These are phyloP conservation scores for Eidolon dupreanum DNA, from an alignment of 2,797 vertebrate species.

Conservation along the genomic window DNA sequence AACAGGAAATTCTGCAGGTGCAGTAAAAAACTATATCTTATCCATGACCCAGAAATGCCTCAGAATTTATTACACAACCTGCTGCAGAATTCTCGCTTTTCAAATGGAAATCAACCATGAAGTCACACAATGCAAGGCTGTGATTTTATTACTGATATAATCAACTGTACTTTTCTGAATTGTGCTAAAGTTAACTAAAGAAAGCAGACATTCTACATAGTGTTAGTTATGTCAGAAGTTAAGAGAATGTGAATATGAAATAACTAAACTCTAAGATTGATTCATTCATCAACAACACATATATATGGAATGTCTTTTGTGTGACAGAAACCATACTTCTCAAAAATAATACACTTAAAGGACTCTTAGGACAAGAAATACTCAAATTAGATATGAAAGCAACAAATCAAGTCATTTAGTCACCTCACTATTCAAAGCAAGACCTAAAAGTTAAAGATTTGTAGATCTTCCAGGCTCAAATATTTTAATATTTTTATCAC, in stretches of 20 bases:
- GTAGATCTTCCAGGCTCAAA: constrained; percentile 29
- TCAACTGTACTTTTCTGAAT: background rate
- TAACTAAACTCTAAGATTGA: constrained; percentile 52
- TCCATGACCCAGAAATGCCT: constrained; percentile 68
- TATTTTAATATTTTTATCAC: constrained; percentile 35
- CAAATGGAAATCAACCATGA: constrained; percentile 69
- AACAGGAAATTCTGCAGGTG: constrained; percentile 59
- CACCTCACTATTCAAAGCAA: constrained; percentile 12
- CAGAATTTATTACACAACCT: constrained; percentile 66
- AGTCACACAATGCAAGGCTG: constrained; percentile 38
- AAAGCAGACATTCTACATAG: constrained; percentile 49
- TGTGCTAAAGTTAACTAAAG: constrained; percentile 51
- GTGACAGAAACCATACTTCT: background rate
- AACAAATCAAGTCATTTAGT: constrained; percentile 39
- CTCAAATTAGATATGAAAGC: constrained; percentile 40
- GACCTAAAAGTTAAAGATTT: constrained; percentile 44
- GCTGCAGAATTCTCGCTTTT: constrained; percentile 39
- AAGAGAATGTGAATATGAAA: constrained; percentile 56
- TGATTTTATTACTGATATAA: constrained; percentile 55
- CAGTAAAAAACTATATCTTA: constrained; percentile 58
- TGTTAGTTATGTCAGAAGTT: constrained; percentile 46
- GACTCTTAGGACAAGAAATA: constrained; percentile 10
- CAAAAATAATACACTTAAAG: constrained; percentile 31
- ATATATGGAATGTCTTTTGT: background rate
- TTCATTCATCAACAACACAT: constrained; percentile 25